Evolutionary conservation across 2,113 vertebrate genomes (phyloP).

Genomic region (Campylorhamphus procurvoides): DNA sequence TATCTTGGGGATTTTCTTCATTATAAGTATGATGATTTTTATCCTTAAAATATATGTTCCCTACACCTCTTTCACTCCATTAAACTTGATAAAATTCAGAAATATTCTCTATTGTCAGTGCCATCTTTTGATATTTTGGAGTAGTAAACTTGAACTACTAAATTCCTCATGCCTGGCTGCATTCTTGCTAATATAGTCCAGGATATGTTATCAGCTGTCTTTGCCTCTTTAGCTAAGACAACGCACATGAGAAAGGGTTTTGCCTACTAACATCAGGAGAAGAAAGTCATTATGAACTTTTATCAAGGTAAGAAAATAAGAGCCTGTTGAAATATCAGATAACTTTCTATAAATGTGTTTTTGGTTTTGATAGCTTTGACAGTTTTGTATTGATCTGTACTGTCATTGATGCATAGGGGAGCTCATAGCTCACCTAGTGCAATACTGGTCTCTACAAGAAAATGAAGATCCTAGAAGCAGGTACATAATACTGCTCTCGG

Average conservation of each 20-base stretch:
- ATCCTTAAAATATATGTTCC: neutral
- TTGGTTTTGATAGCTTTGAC: neutral
- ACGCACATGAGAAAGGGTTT: neutral
- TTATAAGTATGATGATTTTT: neutral
- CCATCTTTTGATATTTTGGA: neutral
- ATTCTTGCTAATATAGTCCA: neutral
- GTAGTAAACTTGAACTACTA: neutral
- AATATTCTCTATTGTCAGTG: neutral
- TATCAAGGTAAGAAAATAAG: neutral
- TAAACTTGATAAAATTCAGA: neutral
- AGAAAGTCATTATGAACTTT: neutral
- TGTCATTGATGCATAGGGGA: neutral
- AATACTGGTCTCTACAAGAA: neutral
- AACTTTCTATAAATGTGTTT: neutral
- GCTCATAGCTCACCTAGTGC: neutral
- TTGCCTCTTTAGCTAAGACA: neutral
- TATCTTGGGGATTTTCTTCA: neutral
- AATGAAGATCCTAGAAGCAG: neutral
- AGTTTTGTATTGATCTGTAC: neutral
- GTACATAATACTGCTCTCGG: neutral
- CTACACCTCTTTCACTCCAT: neutral
- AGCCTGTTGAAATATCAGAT: neutral
- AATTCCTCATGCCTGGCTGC: neutral
- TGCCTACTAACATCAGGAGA: neutral
- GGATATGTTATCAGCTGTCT: neutral